Base-by-base conservation (phyloP, 2,797 vertebrate genomes). In the Scolopax bukidnonensis region DNA sequence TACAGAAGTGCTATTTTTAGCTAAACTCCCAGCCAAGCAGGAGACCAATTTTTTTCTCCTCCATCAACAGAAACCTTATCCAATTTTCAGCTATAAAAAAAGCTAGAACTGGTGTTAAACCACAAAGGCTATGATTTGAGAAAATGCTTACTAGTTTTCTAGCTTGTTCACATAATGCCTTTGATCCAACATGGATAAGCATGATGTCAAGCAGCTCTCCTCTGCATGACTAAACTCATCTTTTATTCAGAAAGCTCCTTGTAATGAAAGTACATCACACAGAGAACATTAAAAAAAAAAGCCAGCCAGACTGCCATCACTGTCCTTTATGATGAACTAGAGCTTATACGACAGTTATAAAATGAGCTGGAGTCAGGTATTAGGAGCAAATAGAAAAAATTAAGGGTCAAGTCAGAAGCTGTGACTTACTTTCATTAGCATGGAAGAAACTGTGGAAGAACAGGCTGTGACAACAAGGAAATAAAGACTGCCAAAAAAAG, bases 161-260 rank as follows among this genome's bases (percentile, higher is more conserved):
- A 92, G 68, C 21, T 74, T 79, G 67, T 51, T 80, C 80, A 84
- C 5, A 0, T 45, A 90, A 59, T 59, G 64, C 38, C 38, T 94
- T 56, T 93, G 70, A 91, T 89, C 36, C 68, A 79, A 67, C 41
- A 83, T 8, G 17, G 81, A 64, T 65, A 81, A 84, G 51, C 36
- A 81, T 16, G n/a, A 57, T 45, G 64, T 90, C 89, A 73, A 90
- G 41, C 63, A 89, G 64, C 60, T 73, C 78, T 77, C 70, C 74
- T 69, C 81, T 76, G 47, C 28, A 70, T 56, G 25, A 86, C 57
- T 71, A 89, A 86, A 70, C 45, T 95, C 56, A 65, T 91, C 43
- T 92, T 96, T 89, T 92, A 91, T 87, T 92, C 56, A 91, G 73
- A 91, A 81, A 92, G 50, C 19, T 70, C 54, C 73, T 59, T 71